Percentiles rank a stretch among this genome's conserved stretches.
Evolutionary conservation across 2,888 invertebrate species (phyloP).

Genomic region (Pyrgus malvae): DNA sequence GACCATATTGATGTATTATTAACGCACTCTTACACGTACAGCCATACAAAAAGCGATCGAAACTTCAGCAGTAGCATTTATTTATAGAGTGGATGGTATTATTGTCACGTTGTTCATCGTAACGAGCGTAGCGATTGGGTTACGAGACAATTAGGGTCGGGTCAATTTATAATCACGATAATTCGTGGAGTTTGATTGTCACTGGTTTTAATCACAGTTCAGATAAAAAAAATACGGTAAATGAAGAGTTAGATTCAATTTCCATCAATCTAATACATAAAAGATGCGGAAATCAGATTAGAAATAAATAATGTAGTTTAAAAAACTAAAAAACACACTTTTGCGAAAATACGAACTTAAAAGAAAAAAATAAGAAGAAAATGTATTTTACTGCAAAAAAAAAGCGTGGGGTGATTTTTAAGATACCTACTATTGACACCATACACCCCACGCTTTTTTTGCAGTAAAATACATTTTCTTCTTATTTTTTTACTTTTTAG

Average conservation of each 20-base stretch:
- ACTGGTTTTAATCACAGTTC: background rate
- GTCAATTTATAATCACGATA: constrained; percentile 22
- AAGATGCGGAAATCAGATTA: too few relatives aligned
- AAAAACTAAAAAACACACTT: too few relatives aligned
- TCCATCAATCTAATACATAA: too few relatives aligned
- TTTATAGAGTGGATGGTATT: constrained; percentile 14
- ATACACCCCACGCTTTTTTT: too few relatives aligned
- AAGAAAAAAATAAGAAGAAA: too few relatives aligned
- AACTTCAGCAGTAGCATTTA: background rate
- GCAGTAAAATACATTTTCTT: too few relatives aligned
- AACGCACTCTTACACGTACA: background rate
- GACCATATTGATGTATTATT: background rate
- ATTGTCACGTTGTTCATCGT: constrained; percentile 14
- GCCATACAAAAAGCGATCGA: constrained; percentile 10
- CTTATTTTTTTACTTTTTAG: too few relatives aligned
- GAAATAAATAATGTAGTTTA: too few relatives aligned
- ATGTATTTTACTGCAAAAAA: too few relatives aligned
- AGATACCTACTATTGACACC: too few relatives aligned
- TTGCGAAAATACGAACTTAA: too few relatives aligned
- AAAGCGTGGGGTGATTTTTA: too few relatives aligned
- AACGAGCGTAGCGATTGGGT: constrained; percentile 5
- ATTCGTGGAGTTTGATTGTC: constrained; percentile 1
- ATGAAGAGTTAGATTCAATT: background rate
- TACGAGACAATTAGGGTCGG: constrained; percentile 22
- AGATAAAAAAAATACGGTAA: background rate